These are phyloP conservation scores for Ophioninae sp. DNA, from an alignment of 2,888 invertebrate genomes.

Conservation along the genomic window DNA sequence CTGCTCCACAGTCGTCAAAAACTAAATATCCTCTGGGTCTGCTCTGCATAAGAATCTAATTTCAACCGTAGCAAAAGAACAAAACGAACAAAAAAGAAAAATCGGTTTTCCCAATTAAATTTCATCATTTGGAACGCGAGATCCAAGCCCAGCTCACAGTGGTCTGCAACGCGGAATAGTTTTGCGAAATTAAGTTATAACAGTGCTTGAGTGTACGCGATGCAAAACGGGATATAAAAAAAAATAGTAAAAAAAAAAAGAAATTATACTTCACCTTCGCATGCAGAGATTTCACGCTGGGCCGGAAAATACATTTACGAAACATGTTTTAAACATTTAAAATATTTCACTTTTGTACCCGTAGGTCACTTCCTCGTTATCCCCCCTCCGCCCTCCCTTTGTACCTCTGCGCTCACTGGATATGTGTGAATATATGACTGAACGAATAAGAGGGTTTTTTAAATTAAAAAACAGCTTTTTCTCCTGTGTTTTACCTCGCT, in stretches of 20 bases:
- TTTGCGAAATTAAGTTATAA: not conserved
- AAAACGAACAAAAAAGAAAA: not conserved
- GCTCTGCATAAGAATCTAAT: no score
- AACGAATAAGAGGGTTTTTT: slow-evolving; percentile 60
- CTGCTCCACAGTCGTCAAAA: no score
- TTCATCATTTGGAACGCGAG: no score
- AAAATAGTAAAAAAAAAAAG: not conserved
- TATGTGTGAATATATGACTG: slow-evolving; percentile 24
- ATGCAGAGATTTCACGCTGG: slow-evolving; percentile 17
- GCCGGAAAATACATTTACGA: slow-evolving; percentile 38
- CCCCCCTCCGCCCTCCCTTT: not conserved
- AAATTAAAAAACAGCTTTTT: slow-evolving; percentile 66
- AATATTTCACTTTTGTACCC: slow-evolving; percentile 32
- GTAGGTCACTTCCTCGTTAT: slow-evolving; percentile 22
- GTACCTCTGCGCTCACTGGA: slow-evolving; percentile 37
- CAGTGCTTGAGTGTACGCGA: not conserved
- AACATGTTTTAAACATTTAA: slow-evolving; percentile 51
- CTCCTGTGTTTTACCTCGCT: slow-evolving; percentile 20
- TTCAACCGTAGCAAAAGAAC: no score
- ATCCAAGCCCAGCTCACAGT: no score
- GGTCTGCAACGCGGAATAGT: no score
- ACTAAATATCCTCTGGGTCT: no score
- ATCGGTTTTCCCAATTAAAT: not conserved
- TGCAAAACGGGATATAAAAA: not conserved
- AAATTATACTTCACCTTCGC: slow-evolving; percentile 27